Evolutionary conservation across 2,113 vertebrate genomes (phyloP), one percentile per base, ranked within the genome.

Genomic region (Rhynchopsitta pachyrhyncha): DNA sequence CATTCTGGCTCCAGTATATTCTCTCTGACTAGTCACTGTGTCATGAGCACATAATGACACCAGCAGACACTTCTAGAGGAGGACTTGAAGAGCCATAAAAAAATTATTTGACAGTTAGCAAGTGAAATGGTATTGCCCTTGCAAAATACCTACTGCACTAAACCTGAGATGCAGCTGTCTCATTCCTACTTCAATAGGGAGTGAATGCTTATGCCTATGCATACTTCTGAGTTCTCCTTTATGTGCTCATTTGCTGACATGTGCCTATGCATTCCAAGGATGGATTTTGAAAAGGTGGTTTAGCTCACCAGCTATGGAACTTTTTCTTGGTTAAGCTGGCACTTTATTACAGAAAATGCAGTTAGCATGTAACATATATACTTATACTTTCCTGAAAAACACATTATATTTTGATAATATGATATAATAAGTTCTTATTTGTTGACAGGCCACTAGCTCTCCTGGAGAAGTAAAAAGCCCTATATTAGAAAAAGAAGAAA

Each of bases 41-140:
- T 11, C 0, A 0, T 23, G 49, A 76, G 57, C 22, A 37, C 1
- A 6, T 68, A 37, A 23, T 7, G 37, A 37, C 7, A 53, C 22
- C 53, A 83, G 15, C 25, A 74, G 62, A 39, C 9, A 10, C 3
- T 49, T 83, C 42, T 2, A 35, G 46, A 77, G 74, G 5, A 66
- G 8, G 14, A 50, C n/a, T 82, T 53, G 15, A 67, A 60, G 29
- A 37, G 15, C 16, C 20, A 29, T 20, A 42, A 33, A 29, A 80
- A 63, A 70, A 9, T 5, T 7, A 24, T 29, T 66, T 46, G 20
- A 35, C 33, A 62, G 31, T 35, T 52, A 70, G 2, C 6, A 60
- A 67, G 39, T 42, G 31, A 84, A 90, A 80, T 3, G 0, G 9
- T 6, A 16, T 9, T 53, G 28, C n/a, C 41, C 35, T 37, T 63